Base-by-base conservation (phyloP, 2,797 vertebrate species). In the Salarias fasciatus region DNA sequence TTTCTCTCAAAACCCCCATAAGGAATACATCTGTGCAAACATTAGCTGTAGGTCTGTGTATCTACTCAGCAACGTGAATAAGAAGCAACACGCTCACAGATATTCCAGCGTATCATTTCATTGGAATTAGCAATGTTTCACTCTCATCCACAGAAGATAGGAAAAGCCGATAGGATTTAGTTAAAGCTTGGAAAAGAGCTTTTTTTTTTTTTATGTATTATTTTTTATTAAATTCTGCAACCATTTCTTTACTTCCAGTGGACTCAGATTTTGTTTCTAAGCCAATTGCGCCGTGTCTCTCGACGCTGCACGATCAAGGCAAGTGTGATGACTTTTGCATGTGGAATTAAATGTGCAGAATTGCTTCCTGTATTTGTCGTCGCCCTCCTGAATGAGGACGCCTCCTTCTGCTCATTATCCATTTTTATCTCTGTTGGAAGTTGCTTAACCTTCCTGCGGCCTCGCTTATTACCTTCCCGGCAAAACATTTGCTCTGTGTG, bases 361-460 rank as follows among this genome's bases (percentile, higher is more conserved):
- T 69, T 66, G 4, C 10, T 36, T 72, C 29, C 4, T 42, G 24
- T 4, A 30, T 80, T 61, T 59, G 60, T 18, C 55, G 47, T 35
- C 11, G 11, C 50, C 44, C 15, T 18, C 54, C 47, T 35, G 3
- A 58, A 62, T 67, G 41, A 53, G 47, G 74, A 51, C 10, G 8
- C 46, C 43, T 73, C 41, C 52, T 55, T 70, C 35, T 6, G 15
- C 53, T 74, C 45, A 62, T 83, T 59, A 54, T 68, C 45, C 30
- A 37, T 51, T 72, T 77, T 53, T 48, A 57, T 72, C 62, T 58
- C 53, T 45, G 50, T 11, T 29, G 64, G 65, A 70, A 65, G 65
- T 73, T 72, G 51, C 64, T 77, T 74, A 78, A 79, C 75, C 62
- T 81, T 72, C 54, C 63, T 46, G 30, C 14, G 4, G 55, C 61